These are phyloP conservation scores for Atopsyche davidsoni DNA, from an alignment of 1,140 invertebrate species.

Conservation along the genomic window DNA sequence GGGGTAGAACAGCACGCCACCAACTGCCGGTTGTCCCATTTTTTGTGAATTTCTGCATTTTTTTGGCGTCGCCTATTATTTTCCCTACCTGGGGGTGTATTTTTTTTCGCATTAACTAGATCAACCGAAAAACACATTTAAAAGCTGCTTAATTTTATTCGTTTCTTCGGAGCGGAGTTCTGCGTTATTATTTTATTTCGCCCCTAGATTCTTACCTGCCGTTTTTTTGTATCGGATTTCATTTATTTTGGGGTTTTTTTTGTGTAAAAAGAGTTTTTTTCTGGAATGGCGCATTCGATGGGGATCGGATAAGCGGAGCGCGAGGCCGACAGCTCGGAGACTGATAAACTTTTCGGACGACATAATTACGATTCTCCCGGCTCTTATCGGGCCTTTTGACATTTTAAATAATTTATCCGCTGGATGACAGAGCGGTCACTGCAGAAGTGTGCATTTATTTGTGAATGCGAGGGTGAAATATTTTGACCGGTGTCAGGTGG, in stretches of 20 bases:
- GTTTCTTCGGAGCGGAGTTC: conserved; percentile 22
- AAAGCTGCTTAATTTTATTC: conserved; percentile 31
- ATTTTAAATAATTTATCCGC: too few relatives aligned
- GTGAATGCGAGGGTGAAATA: too few relatives aligned
- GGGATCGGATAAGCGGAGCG: conserved; percentile 22
- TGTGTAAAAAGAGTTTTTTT: conserved; percentile 24
- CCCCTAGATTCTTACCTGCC: conserved; percentile 28
- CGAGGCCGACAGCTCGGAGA: conserved; percentile 16
- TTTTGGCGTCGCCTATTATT: conserved; percentile 29
- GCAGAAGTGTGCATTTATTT: too few relatives aligned
- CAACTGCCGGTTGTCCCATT: conserved; percentile 27
- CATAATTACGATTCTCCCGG: conserved; percentile 31
- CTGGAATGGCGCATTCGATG: conserved; percentile 16
- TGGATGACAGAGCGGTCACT: too few relatives aligned
- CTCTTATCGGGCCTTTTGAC: too few relatives aligned
- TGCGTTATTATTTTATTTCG: conserved; percentile 26
- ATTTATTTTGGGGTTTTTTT: conserved; percentile 19
- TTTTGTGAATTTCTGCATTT: conserved; percentile 28
- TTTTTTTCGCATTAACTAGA: conserved; percentile 32
- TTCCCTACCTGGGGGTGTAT: conserved; percentile 26
- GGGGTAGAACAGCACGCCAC: conserved; percentile 29
- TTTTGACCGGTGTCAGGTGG: too few relatives aligned
- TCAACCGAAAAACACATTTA: conserved; percentile 32
- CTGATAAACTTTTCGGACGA: conserved; percentile 26
- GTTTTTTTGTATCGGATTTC: conserved; percentile 23